Evolutionary conservation across 2,797 vertebrate genomes (phyloP).

Genomic region (Xiphorhynchus erythropygius): DNA sequence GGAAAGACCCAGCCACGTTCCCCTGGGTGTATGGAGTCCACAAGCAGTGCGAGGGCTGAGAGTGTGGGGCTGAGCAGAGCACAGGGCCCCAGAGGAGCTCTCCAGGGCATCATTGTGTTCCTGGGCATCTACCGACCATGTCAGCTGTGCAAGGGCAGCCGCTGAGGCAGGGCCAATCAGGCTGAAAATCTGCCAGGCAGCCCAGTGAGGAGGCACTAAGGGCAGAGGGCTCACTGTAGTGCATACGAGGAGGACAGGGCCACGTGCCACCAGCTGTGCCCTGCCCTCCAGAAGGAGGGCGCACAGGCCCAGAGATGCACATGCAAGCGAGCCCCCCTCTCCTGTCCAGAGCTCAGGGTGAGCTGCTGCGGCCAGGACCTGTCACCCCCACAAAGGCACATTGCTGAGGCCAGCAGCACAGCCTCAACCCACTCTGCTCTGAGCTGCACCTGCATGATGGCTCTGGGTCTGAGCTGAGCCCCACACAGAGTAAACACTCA

Average conservation of each 20-base stretch:
- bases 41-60: conserved; percentile 17
- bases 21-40: not conserved
- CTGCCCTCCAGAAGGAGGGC: not conserved
- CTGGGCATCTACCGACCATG: not conserved
- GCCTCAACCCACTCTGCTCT: not conserved
- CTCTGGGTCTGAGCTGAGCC: not conserved
- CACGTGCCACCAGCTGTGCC: not conserved
- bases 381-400: conserved; percentile 65
- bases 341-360: not conserved
- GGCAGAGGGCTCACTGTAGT: conserved; percentile 46
- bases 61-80: not conserved
- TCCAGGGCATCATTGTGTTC: not conserved
- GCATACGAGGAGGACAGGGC: not conserved
- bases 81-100: not conserved
- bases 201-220: conserved; percentile 47
- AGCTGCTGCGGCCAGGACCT: not conserved
- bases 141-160: not conserved
- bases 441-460: not conserved
- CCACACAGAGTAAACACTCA: conserved; percentile 31
- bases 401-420: conserved; percentile 59
- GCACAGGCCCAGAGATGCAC: not conserved
- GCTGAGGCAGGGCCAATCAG: not conserved
- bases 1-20: not conserved
- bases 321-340: not conserved
- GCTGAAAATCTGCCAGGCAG: not conserved